Base-by-base conservation (phyloP, 2,888 invertebrate species). In the Tipula lateralis region DNA sequence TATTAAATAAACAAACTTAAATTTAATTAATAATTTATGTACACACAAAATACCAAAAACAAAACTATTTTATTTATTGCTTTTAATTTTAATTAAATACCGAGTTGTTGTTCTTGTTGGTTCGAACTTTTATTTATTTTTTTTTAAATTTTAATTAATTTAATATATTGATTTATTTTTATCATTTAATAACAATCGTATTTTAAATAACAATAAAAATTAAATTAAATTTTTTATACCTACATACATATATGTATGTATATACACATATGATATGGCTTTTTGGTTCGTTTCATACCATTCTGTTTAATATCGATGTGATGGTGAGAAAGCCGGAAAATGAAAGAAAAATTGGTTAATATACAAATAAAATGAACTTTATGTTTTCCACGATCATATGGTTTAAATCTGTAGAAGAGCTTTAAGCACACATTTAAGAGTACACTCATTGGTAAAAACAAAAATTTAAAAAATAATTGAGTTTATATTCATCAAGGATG, bases 151-250 rank as follows among this genome's bases (percentile, higher is more conserved):
- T 66, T 66, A 66, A 66, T 66, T 66, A 66, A 66, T 66, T 66
- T 66, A 66, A 66, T 24, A 24, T 66, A 66, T 66, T 66, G 66
- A 66, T 66, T 66, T 66, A 66, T 66, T 66, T 66, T 66, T 66
- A 66, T 66, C 66, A 66, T 66, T 66, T 66, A 24, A 24, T 66
- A 66, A 24, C 66, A 66, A 66, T 66, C 24, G 66, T 66, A 24
- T 66, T 19, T 66, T 19, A 66, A 66, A 24, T 24, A 66, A 66
- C 66, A 66, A 66, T 66, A 66, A 66, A 66, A 66, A 50, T 66
- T 9, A 66, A 66, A 66, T 66, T 66, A 44, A 44, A 44, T 50
- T 66, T 39, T 39, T 24, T 66, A 66, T 66, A 66, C 66, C 66
- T 66, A 66, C n/a, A n/a, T n/a, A n/a, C n/a, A n/a, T n/a, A n/a